Conservation (phyloP, 92 coral and sea anemone genomes). For the Epizoanthus illoricatus region DNA sequence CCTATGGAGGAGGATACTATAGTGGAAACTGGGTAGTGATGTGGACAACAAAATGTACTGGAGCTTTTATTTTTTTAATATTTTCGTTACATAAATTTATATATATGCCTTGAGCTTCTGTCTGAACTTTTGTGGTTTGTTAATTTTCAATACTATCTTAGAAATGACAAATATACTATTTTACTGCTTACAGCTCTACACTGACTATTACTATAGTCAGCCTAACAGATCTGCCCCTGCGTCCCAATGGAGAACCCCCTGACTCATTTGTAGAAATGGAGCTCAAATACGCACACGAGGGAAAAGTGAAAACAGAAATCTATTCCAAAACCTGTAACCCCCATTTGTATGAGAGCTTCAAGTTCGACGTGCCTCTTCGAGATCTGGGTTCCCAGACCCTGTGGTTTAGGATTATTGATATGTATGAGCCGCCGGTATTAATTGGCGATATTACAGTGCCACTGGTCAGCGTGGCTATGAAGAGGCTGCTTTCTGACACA, state of each 20-base stretch:
- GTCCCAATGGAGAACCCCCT: conserved; percentile 73
- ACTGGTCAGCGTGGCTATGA: conserved; percentile 89
- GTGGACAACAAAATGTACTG: neutral
- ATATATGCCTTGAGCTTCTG: neutral
- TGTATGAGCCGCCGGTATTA: conserved; percentile 72
- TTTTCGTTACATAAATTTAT: neutral
- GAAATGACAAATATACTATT: neutral
- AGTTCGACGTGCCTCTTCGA: conserved; percentile 90
- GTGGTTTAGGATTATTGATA: conserved; percentile 86
- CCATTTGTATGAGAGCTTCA: conserved; percentile 91
- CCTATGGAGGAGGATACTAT: no score
- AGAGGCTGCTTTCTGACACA: conserved; percentile 82
- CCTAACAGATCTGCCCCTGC: conserved; percentile 84
- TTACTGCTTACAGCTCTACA: conserved; percentile 60
- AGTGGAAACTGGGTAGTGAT: conserved; percentile 26
- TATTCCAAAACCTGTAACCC: conserved; percentile 82
- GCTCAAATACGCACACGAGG: conserved; percentile 75
- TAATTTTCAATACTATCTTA: neutral
- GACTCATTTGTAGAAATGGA: conserved; percentile 87
- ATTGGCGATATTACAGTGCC: conserved; percentile 88
- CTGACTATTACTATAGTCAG: conserved; percentile 83
- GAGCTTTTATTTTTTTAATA: neutral
- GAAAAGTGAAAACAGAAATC: conserved; percentile 85
- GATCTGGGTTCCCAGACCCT: conserved; percentile 92
- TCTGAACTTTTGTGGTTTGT: neutral